These are phyloP conservation scores for Troides oblongomaculatus DNA, from an alignment of 2,888 invertebrate species.

Conservation along the genomic window DNA sequence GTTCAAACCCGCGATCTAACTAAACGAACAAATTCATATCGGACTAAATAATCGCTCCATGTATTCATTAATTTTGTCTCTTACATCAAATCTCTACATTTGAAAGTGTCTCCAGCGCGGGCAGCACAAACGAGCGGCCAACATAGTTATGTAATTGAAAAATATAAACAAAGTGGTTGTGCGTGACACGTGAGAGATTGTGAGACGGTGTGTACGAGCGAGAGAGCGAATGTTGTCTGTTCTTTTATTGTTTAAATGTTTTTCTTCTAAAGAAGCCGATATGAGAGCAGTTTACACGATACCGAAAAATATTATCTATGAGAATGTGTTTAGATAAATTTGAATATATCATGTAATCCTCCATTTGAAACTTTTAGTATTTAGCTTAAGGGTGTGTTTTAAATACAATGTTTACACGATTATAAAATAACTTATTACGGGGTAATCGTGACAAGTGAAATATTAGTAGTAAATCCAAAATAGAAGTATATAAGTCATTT, in stretches of 20 bases:
- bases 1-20: background rate
- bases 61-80: no score
- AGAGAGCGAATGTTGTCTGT: slow-evolving; percentile 35
- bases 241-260: slow-evolving; percentile 29
- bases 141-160: slow-evolving; percentile 34
- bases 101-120: background rate
- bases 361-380: no score
- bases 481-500: no score
- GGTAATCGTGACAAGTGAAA: no score
- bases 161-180: slow-evolving; percentile 52
- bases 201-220: slow-evolving; percentile 41
- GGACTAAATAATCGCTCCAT: no score
- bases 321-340: no score
- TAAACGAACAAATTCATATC: background rate
- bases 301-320: background rate
- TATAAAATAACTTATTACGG: no score
- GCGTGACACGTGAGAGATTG: slow-evolving; percentile 56
- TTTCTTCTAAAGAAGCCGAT: slow-evolving; percentile 7
- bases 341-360: no score
- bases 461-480: no score
- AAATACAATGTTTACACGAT: no score
- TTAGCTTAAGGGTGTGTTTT: no score
- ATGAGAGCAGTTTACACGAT: slow-evolving; percentile 10
- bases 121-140: slow-evolving; percentile 26
- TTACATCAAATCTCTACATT: background rate